Percentiles rank a stretch among this genome's conserved stretches.
phyloP scores from a whole-genome alignment of 1,140 invertebrate genomes.

The Formica selysi region DNA sequence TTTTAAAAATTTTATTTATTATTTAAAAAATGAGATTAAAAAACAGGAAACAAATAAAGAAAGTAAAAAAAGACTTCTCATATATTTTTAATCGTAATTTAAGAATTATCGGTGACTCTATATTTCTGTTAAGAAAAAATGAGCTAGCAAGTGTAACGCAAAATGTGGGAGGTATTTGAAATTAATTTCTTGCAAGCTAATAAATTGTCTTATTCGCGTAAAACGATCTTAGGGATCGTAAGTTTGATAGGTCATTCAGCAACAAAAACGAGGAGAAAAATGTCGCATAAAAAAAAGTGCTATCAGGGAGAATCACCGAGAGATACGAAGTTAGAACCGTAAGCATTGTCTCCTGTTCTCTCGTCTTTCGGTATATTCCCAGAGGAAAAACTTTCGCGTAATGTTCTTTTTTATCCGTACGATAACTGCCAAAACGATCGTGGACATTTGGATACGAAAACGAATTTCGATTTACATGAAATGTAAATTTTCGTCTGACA shows the following conservation, averaged over 20 bases:
- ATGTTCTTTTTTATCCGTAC: conserved; percentile 7
- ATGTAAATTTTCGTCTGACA: conserved; percentile 57
- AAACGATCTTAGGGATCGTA: background rate
- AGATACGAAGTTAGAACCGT: conserved; percentile 45
- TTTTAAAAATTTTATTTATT: conserved; percentile 9
- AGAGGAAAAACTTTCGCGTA: background rate
- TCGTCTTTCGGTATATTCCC: background rate
- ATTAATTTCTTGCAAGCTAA: background rate
- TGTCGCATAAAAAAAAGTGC: background rate
- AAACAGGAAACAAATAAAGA: background rate
- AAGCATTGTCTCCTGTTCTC: conserved; percentile 1
- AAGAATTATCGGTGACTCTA: background rate
- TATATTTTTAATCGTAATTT: conserved; percentile 5
- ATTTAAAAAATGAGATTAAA: conserved; percentile 11
- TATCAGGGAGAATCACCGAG: conserved; percentile 7
- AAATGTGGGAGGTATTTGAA: background rate
- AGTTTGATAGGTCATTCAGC: background rate
- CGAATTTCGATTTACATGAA: conserved; percentile 53
- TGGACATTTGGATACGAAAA: background rate
- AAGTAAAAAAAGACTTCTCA: background rate
- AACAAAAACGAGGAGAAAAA: conserved; percentile 12
- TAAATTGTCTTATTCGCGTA: background rate
- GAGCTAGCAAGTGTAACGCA: background rate
- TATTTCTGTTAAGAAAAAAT: background rate
- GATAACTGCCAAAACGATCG: conserved; percentile 7